phyloP scores from a whole-genome alignment of 2,888 invertebrate genomes.

The Graphium colonna region DNA sequence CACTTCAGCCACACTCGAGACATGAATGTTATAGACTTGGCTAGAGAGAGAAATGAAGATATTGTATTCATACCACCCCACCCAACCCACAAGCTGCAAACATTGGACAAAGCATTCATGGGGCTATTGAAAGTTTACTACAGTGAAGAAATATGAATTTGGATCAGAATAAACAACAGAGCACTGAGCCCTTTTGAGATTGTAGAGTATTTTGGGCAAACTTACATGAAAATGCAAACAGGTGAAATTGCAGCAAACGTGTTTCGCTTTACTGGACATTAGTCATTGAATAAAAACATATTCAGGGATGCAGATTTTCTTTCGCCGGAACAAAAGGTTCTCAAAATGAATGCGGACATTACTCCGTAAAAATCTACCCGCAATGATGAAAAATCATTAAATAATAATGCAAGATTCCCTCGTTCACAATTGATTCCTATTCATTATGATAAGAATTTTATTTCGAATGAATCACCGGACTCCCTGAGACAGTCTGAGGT shows the following conservation, averaged over 20 bases:
- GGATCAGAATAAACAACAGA: conserved; percentile 34
- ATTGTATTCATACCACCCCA: conserved; percentile 26
- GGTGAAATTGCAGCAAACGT: no score
- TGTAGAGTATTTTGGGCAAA: conserved; percentile 33
- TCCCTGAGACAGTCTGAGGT: conserved; percentile 3
- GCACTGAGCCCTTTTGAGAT: conserved; percentile 32
- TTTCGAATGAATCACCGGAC: conserved; percentile 11
- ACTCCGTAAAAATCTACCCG: not conserved
- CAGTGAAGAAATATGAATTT: no score
- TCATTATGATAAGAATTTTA: conserved; percentile 8
- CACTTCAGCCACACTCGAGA: conserved; percentile 18
- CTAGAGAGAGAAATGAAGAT: conserved; percentile 31
- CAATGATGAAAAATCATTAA: conserved; percentile 12
- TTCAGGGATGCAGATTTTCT: conserved; percentile 20
- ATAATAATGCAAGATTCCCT: conserved; percentile 4
- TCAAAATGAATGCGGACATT: no score
- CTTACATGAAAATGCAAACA: no score
- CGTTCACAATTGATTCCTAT: conserved; percentile 6
- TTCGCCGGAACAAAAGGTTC: no score
- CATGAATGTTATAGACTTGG: conserved; percentile 12
- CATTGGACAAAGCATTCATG: conserved; percentile 43
- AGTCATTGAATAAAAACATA: conserved; percentile 26
- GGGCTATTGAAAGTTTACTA: conserved; percentile 42
- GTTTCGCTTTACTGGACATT: conserved; percentile 25
- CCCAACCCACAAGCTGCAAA: not conserved